Percentiles rank a stretch among this genome's conserved stretches.
Evolutionary conservation across 2,113 vertebrate genomes (phyloP).

Genomic region (Callithrix jacchus): DNA sequence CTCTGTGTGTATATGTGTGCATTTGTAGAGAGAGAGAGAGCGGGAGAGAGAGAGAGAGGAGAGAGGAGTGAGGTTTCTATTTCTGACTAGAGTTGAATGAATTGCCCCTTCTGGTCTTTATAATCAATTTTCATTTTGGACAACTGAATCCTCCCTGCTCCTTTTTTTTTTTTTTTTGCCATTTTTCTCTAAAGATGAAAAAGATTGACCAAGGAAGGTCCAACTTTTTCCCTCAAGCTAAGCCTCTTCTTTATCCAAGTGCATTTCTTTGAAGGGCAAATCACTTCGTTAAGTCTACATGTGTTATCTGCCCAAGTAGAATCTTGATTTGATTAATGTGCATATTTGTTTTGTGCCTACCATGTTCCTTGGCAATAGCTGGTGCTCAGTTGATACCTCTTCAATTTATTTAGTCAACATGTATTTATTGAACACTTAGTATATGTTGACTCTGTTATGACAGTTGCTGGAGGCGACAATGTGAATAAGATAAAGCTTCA

Average conservation of each 20-base stretch:
- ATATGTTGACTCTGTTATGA: neutral
- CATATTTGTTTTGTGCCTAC: neutral
- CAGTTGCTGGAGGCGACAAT: neutral
- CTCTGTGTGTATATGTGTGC: neutral
- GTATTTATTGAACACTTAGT: neutral
- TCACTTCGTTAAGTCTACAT: neutral
- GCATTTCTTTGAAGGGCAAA: neutral
- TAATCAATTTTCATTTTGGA: neutral
- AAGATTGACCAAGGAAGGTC: neutral
- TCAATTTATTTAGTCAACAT: neutral
- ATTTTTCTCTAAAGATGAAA: neutral
- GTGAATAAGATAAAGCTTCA: neutral
- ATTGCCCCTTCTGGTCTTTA: neutral
- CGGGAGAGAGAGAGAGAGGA: neutral
- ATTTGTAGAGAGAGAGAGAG: fast-evolving
- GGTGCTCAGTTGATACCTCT: neutral
- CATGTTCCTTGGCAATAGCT: neutral
- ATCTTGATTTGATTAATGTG: neutral
- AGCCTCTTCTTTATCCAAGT: neutral
- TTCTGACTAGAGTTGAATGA: neutral
- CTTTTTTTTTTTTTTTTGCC: neutral
- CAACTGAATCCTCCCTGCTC: neutral
- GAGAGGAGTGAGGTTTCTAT: neutral
- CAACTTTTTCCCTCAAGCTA: neutral
- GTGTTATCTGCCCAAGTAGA: neutral